These are phyloP conservation scores for Taenioides sp. DNA, from an alignment of 2,797 vertebrate genomes.

Conservation along the genomic window DNA sequence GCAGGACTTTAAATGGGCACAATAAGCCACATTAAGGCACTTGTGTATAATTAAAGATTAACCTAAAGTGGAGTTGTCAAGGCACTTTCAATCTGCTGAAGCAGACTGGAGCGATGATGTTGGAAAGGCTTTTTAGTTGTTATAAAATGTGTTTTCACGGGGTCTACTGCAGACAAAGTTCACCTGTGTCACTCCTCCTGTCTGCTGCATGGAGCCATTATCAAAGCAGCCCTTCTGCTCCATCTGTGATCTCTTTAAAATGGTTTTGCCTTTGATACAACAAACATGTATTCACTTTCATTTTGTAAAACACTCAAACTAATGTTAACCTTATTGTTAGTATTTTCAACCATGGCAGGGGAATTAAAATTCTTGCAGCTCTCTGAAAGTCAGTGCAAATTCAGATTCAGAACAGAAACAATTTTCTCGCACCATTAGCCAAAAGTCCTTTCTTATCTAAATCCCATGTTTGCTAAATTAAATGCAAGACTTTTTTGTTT, in stretches of 20 bases:
- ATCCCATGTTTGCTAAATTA: background rate
- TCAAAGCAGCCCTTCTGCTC: background rate
- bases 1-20: background rate
- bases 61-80: background rate
- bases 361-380: background rate
- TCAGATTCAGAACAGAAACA: background rate
- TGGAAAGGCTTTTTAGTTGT: background rate
- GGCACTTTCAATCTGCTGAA: constrained; percentile 2
- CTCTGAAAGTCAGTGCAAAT: background rate
- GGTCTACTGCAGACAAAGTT: background rate
- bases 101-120: background rate
- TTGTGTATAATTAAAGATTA: constrained; percentile 2
- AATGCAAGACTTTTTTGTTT: background rate
- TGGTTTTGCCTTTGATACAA: background rate
- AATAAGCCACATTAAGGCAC: constrained; percentile 1
- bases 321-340: background rate
- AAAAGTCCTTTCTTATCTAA: constrained; percentile 7
- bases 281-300: background rate
- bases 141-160: background rate
- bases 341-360: background rate
- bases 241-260: background rate
- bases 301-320: background rate
- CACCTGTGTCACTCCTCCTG: background rate
- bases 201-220: background rate
- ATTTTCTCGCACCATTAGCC: constrained; percentile 1